These are phyloP conservation scores for Beroe forskalii DNA, from an alignment of 37 sponge, comb jelly and placozoan genomes.

Conservation along the genomic window DNA sequence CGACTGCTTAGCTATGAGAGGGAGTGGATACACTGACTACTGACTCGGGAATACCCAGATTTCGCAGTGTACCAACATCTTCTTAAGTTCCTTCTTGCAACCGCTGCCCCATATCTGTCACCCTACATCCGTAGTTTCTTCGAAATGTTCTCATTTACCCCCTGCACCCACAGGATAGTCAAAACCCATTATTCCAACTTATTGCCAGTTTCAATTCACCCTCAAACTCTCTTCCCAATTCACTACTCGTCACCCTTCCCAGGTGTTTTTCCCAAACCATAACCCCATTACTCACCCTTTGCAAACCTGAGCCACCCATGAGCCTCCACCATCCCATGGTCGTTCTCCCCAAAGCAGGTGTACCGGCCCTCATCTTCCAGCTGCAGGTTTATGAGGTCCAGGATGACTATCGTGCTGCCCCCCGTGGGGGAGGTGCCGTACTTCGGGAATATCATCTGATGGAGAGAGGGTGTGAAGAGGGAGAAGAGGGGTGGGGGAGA, in stretches of 20 bases:
- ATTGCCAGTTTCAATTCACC: too few species aligned
- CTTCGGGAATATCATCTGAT: slow-evolving; percentile 35
- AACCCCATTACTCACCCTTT: slow-evolving; percentile 28
- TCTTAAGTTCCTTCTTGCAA: too few species aligned
- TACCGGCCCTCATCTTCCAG: slow-evolving; percentile 51
- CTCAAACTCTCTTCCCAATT: too few species aligned
- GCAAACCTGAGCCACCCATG: slow-evolving; percentile 59
- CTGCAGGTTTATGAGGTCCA: slow-evolving; percentile 37
- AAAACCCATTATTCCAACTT: too few species aligned
- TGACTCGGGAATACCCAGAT: too few species aligned
- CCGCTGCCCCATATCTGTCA: too few species aligned
- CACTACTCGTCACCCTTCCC: too few species aligned
- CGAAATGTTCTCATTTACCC: neutral
- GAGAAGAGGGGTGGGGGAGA: neutral
- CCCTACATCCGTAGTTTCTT: neutral
- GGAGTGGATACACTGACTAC: too few species aligned
- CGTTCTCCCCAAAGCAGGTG: slow-evolving; percentile 52
- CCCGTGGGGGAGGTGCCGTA: slow-evolving; percentile 41
- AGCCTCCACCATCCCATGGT: slow-evolving; percentile 37
- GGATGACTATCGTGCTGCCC: slow-evolving; percentile 37
- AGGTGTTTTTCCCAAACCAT: too few species aligned
- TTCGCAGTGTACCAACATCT: too few species aligned
- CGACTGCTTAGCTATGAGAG: too few species aligned
- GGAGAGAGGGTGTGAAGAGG: neutral
- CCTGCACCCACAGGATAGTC: neutral